Evolutionary conservation across 2,888 invertebrate genomes (phyloP).

Genomic region (Coremacera marginata): DNA sequence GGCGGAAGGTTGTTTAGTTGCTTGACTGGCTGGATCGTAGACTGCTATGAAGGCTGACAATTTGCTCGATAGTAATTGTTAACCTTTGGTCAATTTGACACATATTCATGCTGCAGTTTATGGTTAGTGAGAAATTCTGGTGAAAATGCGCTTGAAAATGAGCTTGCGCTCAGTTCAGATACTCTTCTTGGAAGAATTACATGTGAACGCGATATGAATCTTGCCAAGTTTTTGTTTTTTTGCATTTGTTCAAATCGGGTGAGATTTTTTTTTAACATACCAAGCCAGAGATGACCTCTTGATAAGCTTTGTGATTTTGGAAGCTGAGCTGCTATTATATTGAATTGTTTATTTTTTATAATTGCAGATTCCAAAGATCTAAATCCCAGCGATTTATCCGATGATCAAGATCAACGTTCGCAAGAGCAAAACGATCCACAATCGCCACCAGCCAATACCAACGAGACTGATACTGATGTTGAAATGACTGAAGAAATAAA

Average conservation of each 20-base stretch:
- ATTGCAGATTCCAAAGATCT: slow-evolving; percentile 68
- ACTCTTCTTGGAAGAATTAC: slow-evolving; percentile 16
- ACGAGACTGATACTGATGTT: slow-evolving; percentile 49
- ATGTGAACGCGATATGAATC: background rate
- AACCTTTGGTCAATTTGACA: slow-evolving; percentile 66
- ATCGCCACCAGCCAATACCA: slow-evolving; percentile 43
- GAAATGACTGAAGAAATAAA: slow-evolving; percentile 45
- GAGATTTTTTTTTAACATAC: background rate
- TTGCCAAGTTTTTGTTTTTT: background rate
- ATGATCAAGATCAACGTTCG: slow-evolving; percentile 52
- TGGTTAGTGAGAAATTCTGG: slow-evolving; percentile 47
- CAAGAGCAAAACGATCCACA: slow-evolving; percentile 46
- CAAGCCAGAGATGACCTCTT: background rate
- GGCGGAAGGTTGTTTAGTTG: background rate
- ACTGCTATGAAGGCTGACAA: slow-evolving; percentile 59
- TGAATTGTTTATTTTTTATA: slow-evolving; percentile 31
- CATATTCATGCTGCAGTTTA: slow-evolving; percentile 53
- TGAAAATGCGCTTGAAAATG: slow-evolving; percentile 44
- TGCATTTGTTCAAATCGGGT: background rate
- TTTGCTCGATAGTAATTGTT: slow-evolving; percentile 69
- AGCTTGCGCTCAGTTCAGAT: background rate
- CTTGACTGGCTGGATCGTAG: slow-evolving; percentile 23
- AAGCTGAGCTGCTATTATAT: slow-evolving; percentile 3
- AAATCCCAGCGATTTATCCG: slow-evolving; percentile 60
- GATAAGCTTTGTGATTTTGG: background rate